Evolutionary conservation across 2,888 invertebrate genomes (phyloP), one percentile per base, ranked within the genome.

Genomic region (Apotomis turbidana): DNA sequence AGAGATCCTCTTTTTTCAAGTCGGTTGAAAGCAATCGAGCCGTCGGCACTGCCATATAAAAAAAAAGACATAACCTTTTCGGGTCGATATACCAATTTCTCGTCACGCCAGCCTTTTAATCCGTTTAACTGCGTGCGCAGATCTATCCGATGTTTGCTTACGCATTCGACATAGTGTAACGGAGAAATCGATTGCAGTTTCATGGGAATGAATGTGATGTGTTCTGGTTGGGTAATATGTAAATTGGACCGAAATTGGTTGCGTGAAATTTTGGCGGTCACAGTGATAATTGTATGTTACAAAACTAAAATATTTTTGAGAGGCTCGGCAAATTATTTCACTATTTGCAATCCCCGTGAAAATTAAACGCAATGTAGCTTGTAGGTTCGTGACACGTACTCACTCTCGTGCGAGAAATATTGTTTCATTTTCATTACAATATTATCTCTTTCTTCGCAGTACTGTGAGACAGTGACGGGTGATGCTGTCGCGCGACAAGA

Each of bases 131-230:
- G 12, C 27, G 27, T 44, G 55, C 9, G 27, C 51, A 13, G 9
- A 49, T 6, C 63, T 46, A 83, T 85, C 85, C 85, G 89, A 85
- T 90, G 85, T 91, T 91, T 87, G 85, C 90, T 90, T 90, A 90
- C 80, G 87, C 81, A 91, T 91, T 91, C 83, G 90, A 79, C 82
- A 90, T 86, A 89, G 79, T 85, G 87, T 88, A 86, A 87, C 90
- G 83, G 89, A 88, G 89, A 84, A 87, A 87, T 90, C 86, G 89
- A 90, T 90, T 88, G 82, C 81, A 85, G 13, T 41, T 59, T 73
- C 63, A 73, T 73, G 61, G 61, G 57, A 57, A 46, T 57, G 66
- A 61, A 55, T 12, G 9, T 15, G 15, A 13, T n/a, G 9, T 51
- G 44, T 63, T 52, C n/a, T 54, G 41, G 10, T 54, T 64, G 41